phyloP scores from a whole-genome alignment of 1,140 invertebrate genomes.

The Eulimnadia texana region DNA sequence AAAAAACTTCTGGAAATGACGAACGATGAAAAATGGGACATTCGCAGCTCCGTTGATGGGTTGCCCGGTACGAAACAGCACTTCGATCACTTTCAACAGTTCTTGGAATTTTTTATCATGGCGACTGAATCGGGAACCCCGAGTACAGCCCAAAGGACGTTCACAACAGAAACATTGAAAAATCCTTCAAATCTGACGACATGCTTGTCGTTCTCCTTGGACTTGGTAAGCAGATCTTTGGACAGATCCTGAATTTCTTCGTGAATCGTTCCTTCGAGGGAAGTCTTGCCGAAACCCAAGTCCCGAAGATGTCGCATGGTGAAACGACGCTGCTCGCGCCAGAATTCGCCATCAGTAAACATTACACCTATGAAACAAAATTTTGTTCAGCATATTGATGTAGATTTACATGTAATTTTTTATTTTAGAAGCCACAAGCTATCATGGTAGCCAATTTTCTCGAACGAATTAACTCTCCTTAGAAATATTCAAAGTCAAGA shows the following conservation, averaged over 20 bases:
- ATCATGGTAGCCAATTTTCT: slow-evolving; percentile 53
- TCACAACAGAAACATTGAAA: slow-evolving; percentile 12
- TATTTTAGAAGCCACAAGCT: slow-evolving; percentile 49
- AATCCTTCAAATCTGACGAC: slow-evolving; percentile 2
- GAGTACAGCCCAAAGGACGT: slow-evolving; percentile 12
- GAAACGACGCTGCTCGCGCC: slow-evolving; percentile 55
- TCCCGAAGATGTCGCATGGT: slow-evolving; percentile 49
- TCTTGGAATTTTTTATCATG: slow-evolving; percentile 31
- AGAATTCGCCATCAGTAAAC: slow-evolving; percentile 34
- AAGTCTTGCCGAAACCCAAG: slow-evolving; percentile 48
- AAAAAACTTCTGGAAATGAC: neutral
- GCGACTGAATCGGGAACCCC: slow-evolving; percentile 5
- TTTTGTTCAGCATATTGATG: too few species aligned
- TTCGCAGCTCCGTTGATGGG: neutral
- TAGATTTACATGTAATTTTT: slow-evolving; percentile 44
- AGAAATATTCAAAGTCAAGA: slow-evolving; percentile 27
- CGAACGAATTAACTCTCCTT: slow-evolving; percentile 52
- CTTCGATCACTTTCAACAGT: slow-evolving; percentile 41
- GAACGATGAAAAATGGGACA: neutral
- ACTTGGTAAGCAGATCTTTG: neutral
- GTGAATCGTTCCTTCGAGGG: slow-evolving; percentile 25
- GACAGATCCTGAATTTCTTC: slow-evolving; percentile 23
- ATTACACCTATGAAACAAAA: slow-evolving; percentile 7
- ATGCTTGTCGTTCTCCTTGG: neutral
- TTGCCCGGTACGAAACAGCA: slow-evolving; percentile 2